phyloP scores from a whole-genome alignment of 2,888 invertebrate species.

The Tipula lateralis region DNA sequence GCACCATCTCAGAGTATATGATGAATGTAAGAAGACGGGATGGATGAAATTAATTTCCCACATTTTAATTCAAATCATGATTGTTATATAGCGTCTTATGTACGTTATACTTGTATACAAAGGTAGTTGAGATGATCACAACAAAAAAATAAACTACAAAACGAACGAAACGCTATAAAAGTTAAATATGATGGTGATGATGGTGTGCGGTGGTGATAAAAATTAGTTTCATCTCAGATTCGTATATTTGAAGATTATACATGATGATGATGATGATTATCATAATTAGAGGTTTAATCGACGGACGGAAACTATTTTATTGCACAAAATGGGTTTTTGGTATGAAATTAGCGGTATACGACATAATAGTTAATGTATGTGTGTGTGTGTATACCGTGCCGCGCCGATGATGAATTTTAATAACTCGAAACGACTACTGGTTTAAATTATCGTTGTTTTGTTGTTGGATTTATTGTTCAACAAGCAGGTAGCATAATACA shows the following conservation, averaged over 20 bases:
- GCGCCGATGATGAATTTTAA: background rate
- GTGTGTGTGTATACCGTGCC: background rate
- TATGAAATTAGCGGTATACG: background rate
- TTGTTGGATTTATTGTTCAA: background rate
- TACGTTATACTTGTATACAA: background rate
- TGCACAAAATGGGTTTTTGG: background rate
- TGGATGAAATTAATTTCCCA: background rate
- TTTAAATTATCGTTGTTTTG: background rate
- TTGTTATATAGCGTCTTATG: background rate
- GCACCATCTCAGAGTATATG: background rate
- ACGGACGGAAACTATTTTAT: background rate
- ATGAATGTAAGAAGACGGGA: background rate
- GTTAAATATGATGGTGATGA: background rate
- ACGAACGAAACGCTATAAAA: background rate
- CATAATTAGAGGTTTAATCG: conserved; percentile 11
- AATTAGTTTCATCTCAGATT: background rate
- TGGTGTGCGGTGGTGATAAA: conserved; percentile 1
- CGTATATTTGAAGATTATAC: background rate
- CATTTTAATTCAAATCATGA: conserved; percentile 11
- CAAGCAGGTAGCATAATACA: background rate
- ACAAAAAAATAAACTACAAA: background rate
- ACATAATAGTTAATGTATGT: background rate
- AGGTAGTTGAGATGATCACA: background rate
- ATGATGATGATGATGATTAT: background rate
- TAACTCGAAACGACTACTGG: background rate